These are phyloP conservation scores for Muntiacus reevesi DNA, from an alignment of 2,113 vertebrate genomes.

Conservation along the genomic window DNA sequence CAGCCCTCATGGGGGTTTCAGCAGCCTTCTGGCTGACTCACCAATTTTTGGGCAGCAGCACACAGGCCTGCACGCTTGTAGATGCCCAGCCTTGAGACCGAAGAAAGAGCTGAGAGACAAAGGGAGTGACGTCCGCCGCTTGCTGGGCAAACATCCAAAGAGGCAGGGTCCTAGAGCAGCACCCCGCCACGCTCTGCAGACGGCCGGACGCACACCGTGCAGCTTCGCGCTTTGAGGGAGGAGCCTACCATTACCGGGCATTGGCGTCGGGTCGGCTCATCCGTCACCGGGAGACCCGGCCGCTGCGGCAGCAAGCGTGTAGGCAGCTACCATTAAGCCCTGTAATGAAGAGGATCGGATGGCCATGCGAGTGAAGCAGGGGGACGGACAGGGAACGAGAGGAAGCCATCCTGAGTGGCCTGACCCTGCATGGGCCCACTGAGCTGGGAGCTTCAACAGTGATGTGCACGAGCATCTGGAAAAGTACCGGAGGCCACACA, in stretches of 20 bases:
- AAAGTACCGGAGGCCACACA: neutral
- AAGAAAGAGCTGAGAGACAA: neutral
- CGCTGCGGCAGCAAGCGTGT: neutral
- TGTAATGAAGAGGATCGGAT: neutral
- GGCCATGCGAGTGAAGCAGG: neutral
- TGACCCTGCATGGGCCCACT: neutral
- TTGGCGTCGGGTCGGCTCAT: neutral
- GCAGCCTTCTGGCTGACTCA: neutral
- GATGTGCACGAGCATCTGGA: neutral
- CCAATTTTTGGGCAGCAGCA: neutral
- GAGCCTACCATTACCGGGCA: neutral
- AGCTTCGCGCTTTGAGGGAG: neutral
- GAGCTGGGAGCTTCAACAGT: neutral
- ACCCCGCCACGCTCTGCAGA: neutral
- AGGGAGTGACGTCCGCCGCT: accelerated
- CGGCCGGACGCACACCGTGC: neutral
- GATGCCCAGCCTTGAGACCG: neutral
- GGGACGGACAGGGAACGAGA: neutral
- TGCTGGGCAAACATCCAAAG: neutral
- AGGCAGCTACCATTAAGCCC: too few relatives aligned
- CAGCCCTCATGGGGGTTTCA: neutral
- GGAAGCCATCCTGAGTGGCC: neutral
- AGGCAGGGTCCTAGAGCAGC: neutral
- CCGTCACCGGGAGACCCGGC: neutral
- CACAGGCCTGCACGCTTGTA: neutral